These are phyloP conservation scores for Grallaria varia DNA, from an alignment of 2,113 vertebrate genomes.

Conservation along the genomic window DNA sequence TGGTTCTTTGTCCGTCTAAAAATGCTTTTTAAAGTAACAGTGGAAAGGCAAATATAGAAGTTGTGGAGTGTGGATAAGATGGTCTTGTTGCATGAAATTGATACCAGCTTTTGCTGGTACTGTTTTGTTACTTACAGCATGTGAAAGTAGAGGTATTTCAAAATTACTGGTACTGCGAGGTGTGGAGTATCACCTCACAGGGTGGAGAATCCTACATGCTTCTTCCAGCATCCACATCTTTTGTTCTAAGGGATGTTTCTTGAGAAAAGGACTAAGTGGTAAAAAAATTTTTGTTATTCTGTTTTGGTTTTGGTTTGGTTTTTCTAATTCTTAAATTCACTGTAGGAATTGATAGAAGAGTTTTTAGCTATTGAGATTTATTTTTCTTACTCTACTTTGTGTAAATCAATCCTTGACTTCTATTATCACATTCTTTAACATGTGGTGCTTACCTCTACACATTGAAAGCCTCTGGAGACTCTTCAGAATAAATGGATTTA, in stretches of 20 bases:
- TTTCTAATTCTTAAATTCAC: neutral
- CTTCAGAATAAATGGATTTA: neutral
- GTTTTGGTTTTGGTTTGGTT: neutral
- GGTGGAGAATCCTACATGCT: neutral
- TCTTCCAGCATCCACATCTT: neutral
- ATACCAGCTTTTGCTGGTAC: neutral
- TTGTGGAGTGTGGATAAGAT: neutral
- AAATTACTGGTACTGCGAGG: neutral
- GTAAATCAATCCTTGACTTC: neutral
- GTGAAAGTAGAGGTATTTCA: neutral
- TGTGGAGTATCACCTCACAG: neutral
- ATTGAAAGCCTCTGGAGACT: neutral
- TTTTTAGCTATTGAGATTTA: neutral
- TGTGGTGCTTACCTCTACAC: neutral
- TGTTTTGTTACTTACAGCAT: neutral
- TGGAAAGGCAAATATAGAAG: neutral
- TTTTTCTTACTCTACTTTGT: neutral
- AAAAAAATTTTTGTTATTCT: neutral
- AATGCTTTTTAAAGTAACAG: neutral
- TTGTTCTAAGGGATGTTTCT: accelerated
- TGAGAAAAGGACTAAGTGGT: neutral
- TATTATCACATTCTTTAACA: neutral
- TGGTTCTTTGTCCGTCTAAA: neutral
- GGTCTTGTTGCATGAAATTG: neutral
- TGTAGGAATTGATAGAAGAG: neutral